Evolutionary conservation across 2,797 vertebrate species (phyloP).

Genomic region (Sparus aurata): DNA sequence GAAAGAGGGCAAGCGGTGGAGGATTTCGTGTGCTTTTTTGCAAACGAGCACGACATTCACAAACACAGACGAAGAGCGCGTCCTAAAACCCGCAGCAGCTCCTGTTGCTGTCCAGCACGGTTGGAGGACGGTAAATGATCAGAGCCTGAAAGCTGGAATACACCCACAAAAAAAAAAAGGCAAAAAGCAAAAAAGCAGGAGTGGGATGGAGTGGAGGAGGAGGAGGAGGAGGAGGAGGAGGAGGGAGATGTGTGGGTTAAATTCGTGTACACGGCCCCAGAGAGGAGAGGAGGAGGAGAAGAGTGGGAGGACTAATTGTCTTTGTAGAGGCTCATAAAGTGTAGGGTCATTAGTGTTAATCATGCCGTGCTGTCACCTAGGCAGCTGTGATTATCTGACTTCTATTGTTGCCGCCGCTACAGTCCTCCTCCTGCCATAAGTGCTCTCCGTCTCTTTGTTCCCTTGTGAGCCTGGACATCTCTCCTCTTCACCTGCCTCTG

Average conservation of each 20-base stretch:
- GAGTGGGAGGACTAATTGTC: constrained; percentile 76
- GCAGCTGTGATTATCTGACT: constrained; percentile 78
- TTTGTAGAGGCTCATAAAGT: constrained; percentile 80
- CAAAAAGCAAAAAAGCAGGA: constrained; percentile 3
- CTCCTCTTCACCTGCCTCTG: constrained; percentile 47
- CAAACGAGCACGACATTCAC: constrained; percentile 10
- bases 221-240: background rate
- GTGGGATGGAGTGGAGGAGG: constrained; percentile 23
- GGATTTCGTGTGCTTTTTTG: background rate
- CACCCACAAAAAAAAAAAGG: constrained; percentile 8
- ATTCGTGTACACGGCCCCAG: constrained; percentile 44
- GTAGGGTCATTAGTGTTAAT: constrained; percentile 85
- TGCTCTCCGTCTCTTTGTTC: constrained; percentile 53
- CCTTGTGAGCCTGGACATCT: constrained; percentile 35
- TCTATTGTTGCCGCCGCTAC: constrained; percentile 63
- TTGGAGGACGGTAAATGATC: constrained; percentile 18
- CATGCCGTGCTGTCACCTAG: constrained; percentile 82
- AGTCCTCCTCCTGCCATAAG: constrained; percentile 47
- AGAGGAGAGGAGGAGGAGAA: constrained; percentile 56
- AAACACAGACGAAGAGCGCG: background rate
- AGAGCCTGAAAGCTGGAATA: constrained; percentile 2
- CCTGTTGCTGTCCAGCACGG: background rate
- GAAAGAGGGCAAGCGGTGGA: background rate
- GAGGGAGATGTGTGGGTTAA: constrained; percentile 54
- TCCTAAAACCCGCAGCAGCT: background rate